phyloP scores from a whole-genome alignment of 2,113 vertebrate genomes.

The Actenoides lindsayi region DNA sequence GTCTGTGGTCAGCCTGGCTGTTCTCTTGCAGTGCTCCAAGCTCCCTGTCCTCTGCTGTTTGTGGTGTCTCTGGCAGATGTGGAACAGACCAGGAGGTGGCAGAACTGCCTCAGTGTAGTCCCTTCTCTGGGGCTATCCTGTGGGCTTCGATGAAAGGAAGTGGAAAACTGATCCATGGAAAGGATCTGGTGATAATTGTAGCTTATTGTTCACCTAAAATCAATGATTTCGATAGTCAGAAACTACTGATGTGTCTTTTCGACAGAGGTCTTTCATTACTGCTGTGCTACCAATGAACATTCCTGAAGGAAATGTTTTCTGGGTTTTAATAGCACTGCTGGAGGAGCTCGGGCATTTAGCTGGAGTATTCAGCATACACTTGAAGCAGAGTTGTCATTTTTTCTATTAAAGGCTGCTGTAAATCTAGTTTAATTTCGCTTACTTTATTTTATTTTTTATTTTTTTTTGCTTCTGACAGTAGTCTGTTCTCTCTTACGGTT shows the following conservation, averaged over 20 bases:
- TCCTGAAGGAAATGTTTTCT: neutral
- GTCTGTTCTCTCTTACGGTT: neutral
- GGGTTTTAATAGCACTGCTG: neutral
- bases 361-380: neutral
- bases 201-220: neutral
- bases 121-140: accelerated
- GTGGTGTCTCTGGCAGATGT: neutral
- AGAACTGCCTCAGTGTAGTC: neutral
- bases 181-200: neutral
- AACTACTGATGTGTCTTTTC: neutral
- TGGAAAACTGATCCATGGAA: neutral
- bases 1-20: neutral
- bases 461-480: neutral
- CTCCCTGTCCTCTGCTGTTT: accelerated
- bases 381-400: neutral
- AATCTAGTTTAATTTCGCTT: neutral
- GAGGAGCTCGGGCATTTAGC: neutral
- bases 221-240: neutral
- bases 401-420: neutral
- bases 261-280: neutral
- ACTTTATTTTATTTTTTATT: neutral
- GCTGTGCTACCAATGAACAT: neutral
- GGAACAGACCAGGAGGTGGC: slow-evolving; percentile 52
- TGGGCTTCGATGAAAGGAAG: accelerated
- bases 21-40: accelerated